A percentile compares a stretch with the other conserved stretches of the same genome.
Evolutionary conservation across 2,888 invertebrate species (phyloP).

Genomic region (Dendrolimus houi): DNA sequence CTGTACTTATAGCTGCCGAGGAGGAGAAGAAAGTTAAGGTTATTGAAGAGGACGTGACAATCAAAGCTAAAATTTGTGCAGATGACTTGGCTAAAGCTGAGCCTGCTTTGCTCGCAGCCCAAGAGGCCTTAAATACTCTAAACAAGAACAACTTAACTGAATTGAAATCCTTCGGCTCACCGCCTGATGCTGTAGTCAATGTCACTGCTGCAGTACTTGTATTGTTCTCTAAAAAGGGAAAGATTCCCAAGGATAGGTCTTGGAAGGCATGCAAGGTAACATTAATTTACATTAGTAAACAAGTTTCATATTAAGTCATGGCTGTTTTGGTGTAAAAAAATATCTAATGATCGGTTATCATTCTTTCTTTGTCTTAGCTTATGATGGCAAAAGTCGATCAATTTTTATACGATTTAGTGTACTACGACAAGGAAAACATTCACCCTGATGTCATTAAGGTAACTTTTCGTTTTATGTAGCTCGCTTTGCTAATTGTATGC

Average conservation of each 20-base stretch:
- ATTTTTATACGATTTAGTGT: slow-evolving; percentile 87
- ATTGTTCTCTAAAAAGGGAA: slow-evolving; percentile 87
- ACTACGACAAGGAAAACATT: slow-evolving; percentile 96
- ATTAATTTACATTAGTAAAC: not conserved
- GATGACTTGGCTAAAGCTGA: slow-evolving; percentile 94
- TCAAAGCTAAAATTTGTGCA: slow-evolving; percentile 90
- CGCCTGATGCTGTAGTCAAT: slow-evolving; percentile 91
- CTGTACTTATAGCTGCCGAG: slow-evolving; percentile 74
- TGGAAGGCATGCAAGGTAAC: slow-evolving; percentile 92
- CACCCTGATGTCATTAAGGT: slow-evolving; percentile 92
- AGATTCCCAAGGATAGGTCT: slow-evolving; percentile 92
- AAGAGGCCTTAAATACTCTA: slow-evolving; percentile 92
- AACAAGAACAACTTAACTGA: slow-evolving; percentile 97
- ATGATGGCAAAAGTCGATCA: slow-evolving; percentile 95
- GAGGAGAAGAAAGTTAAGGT: slow-evolving; percentile 94
- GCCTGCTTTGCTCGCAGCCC: slow-evolving; percentile 92
- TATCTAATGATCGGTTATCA: no score
- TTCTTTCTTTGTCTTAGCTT: slow-evolving; percentile 36
- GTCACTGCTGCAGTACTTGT: slow-evolving; percentile 93
- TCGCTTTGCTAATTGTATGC: not conserved
- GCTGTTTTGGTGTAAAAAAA: no score
- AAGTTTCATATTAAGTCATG: no score
- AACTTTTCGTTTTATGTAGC: slow-evolving; percentile 5
- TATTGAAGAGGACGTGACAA: slow-evolving; percentile 91
- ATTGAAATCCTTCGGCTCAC: slow-evolving; percentile 94